Base-by-base conservation (phyloP, 2,888 invertebrate genomes). In the Globia sparganii region DNA sequence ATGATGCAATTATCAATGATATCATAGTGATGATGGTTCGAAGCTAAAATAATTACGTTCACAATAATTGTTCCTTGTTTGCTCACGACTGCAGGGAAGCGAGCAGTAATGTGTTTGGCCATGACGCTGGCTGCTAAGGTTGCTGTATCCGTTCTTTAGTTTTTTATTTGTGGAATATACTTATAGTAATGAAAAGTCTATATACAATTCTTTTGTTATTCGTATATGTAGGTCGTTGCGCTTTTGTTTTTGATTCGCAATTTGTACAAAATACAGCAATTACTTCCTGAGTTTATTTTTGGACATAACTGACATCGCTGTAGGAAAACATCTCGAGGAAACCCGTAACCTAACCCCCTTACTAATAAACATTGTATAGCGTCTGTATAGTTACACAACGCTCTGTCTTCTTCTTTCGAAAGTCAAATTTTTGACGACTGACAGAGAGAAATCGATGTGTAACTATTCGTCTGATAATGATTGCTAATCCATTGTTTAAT, bases 101-200 rank as follows among this genome's bases (percentile, higher is more conserved):
- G 62, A 71, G 62, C 64, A 62, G 61, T 83, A 85, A 83, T 86
- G 72, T 43, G 75, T 85, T 83, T 81, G 90, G 68, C 89, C 89
- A 62, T 89, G 89, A 88, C 59, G 74, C 37, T 49, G 58, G 46
- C 75, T 56, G 62, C 69, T 65, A 78, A 89, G 79, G 74, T 72
- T 80, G 62, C 31, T 75, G 28, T 65, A 84, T 84, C 78, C 77
- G 77, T 81, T 80, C 75, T 73, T 46, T 68, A 53, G 37, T 69
- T 76, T 77, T 81, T 69, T 58, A 72, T 74, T 58, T 70, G n/a
- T 64, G 2, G 9, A 64, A 66, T 59, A 31, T 65, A n/a, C n/a
- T n/a, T n/a, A n/a, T n/a, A n/a, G n/a, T n/a, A 64, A 61, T 67
- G 0, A 56, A 72, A 83, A 70, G 56, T 59, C 59, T 46, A 18